phyloP scores from a whole-genome alignment of 2,113 vertebrate genomes.

The Myrmecophaga tridactyla region DNA sequence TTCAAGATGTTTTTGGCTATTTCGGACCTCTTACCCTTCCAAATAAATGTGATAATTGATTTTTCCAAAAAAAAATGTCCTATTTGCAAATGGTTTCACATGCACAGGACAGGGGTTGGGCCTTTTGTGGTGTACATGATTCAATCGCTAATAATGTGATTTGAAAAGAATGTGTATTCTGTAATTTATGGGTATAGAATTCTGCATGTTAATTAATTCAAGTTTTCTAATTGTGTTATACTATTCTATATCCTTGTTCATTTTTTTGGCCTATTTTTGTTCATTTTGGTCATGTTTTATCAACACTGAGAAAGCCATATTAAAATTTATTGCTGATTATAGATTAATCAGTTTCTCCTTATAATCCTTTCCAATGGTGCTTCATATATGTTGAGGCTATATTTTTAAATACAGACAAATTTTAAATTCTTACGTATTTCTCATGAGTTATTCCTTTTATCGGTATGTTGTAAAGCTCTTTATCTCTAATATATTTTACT shows the following conservation, averaged over 20 bases:
- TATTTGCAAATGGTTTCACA: too few relatives aligned
- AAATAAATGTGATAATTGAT: too few relatives aligned
- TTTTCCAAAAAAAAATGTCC: too few relatives aligned
- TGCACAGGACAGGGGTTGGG: too few relatives aligned
- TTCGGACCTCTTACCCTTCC: too few relatives aligned
- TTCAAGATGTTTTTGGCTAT: too few relatives aligned
- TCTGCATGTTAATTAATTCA: background rate
- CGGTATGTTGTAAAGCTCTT: background rate
- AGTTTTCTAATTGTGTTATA: background rate
- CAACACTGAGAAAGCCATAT: background rate
- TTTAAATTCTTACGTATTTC: background rate
- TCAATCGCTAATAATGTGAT: background rate
- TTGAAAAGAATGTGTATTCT: conserved; percentile 23
- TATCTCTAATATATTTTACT: conserved; percentile 15
- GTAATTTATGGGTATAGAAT: conserved; percentile 25
- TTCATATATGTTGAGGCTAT: background rate
- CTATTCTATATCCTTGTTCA: background rate
- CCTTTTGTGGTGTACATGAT: too few relatives aligned
- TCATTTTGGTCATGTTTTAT: too few relatives aligned
- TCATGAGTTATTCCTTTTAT: conserved; percentile 20
- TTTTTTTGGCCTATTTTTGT: background rate
- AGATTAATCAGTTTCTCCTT: background rate
- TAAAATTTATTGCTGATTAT: conserved; percentile 8
- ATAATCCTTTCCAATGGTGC: background rate
- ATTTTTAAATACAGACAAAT: conserved; percentile 2